Conservation (phyloP, 2,888 invertebrate species). For the Mythimna loreyi region DNA sequence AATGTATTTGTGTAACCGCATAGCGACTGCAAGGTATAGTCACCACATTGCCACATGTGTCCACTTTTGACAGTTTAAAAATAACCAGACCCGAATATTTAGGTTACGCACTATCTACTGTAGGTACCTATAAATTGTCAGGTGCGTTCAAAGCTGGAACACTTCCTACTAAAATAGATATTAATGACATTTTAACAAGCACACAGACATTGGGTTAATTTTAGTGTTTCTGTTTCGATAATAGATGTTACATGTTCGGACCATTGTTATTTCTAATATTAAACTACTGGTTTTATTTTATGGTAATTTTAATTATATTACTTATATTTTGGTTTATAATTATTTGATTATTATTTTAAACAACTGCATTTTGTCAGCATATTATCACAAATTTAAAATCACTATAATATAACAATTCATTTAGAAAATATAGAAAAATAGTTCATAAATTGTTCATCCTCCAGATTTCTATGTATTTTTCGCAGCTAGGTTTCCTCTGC, state of each 20-base stretch:
- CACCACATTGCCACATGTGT: slow-evolving; percentile 33
- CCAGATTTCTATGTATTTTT: neutral
- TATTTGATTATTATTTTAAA: neutral
- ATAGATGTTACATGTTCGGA: slow-evolving; percentile 1
- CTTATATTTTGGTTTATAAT: neutral
- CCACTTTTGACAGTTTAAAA: slow-evolving; percentile 53
- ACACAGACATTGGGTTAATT: slow-evolving; percentile 9
- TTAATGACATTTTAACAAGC: slow-evolving; percentile 43
- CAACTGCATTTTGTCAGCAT: neutral
- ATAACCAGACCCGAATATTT: slow-evolving; percentile 52
- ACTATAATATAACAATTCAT: too few species aligned
- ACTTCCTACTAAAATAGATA: slow-evolving; percentile 39
- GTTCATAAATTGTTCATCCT: neutral
- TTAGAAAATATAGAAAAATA: neutral
- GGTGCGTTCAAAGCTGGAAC: slow-evolving; percentile 13
- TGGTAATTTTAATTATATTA: neutral
- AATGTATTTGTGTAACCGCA: slow-evolving; percentile 1
- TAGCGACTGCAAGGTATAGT: slow-evolving; percentile 27
- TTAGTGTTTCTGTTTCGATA: slow-evolving; percentile 5
- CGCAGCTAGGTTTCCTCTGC: neutral
- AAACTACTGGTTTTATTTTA: neutral
- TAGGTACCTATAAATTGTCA: slow-evolving; percentile 25
- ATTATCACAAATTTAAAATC: neutral
- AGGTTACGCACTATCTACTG: slow-evolving; percentile 46
- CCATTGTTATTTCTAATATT: neutral